Evolutionary conservation across 2,797 vertebrate genomes (phyloP), one percentile per base, ranked within the genome.

Genomic region (Cynopterus sphinx): DNA sequence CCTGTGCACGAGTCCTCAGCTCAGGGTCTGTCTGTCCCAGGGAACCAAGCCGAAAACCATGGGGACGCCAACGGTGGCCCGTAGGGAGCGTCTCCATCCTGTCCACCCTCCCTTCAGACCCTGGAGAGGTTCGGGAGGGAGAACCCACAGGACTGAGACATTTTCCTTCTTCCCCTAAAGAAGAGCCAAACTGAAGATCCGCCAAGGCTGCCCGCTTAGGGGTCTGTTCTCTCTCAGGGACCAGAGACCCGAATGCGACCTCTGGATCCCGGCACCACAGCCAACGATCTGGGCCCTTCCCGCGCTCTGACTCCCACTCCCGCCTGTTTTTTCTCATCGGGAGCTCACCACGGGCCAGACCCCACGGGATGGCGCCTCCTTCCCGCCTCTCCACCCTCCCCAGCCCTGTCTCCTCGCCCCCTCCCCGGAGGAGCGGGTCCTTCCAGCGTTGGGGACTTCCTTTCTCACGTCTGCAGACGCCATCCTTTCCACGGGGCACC

Each of bases 251-350:
- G n/a, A 49, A 2, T 2, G 6, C 4, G 8, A 46, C n/a, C 28
- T 49, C 36, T 21, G 9, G 86, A 11, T 28, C n/a, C 4, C 0
- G 0, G 13, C 16, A 2, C 71, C 31, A 3, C 28, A 8, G 59
- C 11, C 15, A 12, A 3, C 6, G 11, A 26, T 53, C 41, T 16
- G 41, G 86, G 17, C 22, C 9, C 71, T 41, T 36, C 6, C 51
- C 3, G 0, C 41, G 9, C n/a, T 13, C 33, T 31, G 0, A 1
- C 7, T 28, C 41, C 39, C 49, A 9, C 21, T 5, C 59, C 31
- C 36, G 10, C 24, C 46, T 16, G 4, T 33, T 68, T 39, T 31
- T 33, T 41, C 63, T 71, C 41, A 3, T 5, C 53, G 83, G 24
- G 15, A 28, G 51, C 26, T 26, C 82, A 31, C 12, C 39, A 12